These are phyloP conservation scores for Gambusia holbrooki DNA, from an alignment of 2,113 vertebrate species.

Conservation along the genomic window DNA sequence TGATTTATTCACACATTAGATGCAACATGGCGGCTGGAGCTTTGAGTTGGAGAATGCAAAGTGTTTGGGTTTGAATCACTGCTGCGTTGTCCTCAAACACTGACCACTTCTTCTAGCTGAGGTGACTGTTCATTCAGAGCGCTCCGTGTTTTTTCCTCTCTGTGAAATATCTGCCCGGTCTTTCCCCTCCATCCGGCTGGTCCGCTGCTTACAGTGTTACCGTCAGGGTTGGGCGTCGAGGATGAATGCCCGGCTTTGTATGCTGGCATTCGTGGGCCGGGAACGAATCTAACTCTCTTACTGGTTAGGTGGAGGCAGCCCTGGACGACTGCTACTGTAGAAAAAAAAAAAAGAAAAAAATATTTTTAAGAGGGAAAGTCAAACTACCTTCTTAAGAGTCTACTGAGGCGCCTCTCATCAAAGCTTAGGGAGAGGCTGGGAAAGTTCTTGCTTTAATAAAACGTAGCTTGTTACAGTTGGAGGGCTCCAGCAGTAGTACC, in stretches of 20 bases:
- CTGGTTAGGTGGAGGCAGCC: conserved; percentile 41
- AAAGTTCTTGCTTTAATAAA: conserved; percentile 26
- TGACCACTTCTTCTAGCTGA: conserved; percentile 32
- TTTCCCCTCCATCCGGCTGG: conserved; percentile 56
- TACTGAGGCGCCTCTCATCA: conserved; percentile 14
- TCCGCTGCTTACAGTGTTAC: conserved; percentile 40
- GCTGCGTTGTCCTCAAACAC: conserved; percentile 53
- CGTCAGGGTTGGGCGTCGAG: conserved; percentile 62
- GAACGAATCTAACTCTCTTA: conserved; percentile 49
- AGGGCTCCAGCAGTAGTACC: conserved; percentile 1
- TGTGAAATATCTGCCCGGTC: conserved; percentile 48
- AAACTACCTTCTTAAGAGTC: conserved; percentile 25
- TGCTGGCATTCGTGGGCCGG: conserved; percentile 50
- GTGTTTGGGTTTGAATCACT: conserved; percentile 20
- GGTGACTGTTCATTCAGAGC: conserved; percentile 57
- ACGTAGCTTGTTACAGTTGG: conserved; percentile 5
- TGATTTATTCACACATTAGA: neutral
- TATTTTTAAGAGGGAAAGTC: conserved; percentile 37
- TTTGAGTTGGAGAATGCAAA: conserved; percentile 35
- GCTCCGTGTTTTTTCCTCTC: conserved; percentile 58
- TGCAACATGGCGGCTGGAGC: conserved; percentile 8
- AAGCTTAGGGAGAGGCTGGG: conserved; percentile 13
- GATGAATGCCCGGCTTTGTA: conserved; percentile 79
- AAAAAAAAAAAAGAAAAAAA: neutral
- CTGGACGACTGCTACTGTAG: conserved; percentile 17